Evolutionary conservation across 2,113 vertebrate genomes (phyloP).

Genomic region (Galemys pyrenaicus): DNA sequence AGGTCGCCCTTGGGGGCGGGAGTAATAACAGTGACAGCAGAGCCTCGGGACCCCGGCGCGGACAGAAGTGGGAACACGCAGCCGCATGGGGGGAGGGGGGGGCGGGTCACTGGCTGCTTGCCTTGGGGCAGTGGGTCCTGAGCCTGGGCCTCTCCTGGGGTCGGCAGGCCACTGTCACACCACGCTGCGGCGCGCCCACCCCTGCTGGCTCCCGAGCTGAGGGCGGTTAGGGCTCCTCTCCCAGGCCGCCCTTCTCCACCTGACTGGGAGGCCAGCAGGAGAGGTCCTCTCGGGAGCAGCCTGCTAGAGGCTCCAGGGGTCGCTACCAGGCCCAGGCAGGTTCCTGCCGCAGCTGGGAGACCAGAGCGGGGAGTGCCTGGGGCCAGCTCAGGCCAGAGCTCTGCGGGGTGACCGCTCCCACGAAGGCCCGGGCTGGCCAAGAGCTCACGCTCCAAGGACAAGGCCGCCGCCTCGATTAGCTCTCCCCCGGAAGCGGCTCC

Average conservation of each 20-base stretch:
- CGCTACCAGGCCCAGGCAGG: not conserved
- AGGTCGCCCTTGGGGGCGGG: rapidly evolving
- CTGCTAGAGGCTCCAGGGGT: not conserved
- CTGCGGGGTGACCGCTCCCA: not conserved
- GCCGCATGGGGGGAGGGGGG: too few species aligned
- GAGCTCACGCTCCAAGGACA: not conserved
- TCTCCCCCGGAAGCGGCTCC: not conserved
- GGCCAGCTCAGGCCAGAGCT: not conserved
- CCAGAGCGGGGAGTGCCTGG: too few species aligned
- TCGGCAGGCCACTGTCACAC: not conserved
- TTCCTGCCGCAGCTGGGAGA: not conserved
- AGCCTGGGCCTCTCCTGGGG: not conserved
- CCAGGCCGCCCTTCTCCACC: not conserved
- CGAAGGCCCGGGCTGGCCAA: not conserved
- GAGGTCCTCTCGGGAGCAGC: not conserved
- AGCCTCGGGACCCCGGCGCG: not conserved
- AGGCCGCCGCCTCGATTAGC: constrained; percentile 65
- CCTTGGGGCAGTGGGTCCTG: too few species aligned
- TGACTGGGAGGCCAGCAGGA: not conserved
- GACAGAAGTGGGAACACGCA: not conserved
- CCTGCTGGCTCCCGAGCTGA: not conserved
- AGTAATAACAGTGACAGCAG: too few species aligned
- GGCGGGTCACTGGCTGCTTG: too few species aligned
- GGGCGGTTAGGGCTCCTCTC: not conserved
- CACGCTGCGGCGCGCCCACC: not conserved